Conservation (phyloP, 2,113 vertebrate species). For the Rhynchomys soricoides region DNA sequence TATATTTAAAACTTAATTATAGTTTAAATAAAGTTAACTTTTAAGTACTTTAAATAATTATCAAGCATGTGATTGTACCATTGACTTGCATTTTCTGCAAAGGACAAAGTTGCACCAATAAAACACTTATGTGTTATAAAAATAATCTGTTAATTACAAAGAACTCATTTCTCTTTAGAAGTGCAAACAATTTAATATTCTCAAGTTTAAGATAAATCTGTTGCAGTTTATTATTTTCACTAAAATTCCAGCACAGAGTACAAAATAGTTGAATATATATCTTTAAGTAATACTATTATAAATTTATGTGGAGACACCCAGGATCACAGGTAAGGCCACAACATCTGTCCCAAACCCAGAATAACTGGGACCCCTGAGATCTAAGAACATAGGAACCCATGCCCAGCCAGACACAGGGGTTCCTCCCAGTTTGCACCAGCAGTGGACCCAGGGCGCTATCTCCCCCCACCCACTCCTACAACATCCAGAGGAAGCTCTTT, state of each 20-base stretch:
- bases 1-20: neutral
- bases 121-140: neutral
- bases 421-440: too few relatives aligned
- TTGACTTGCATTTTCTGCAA: neutral
- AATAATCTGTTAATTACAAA: neutral
- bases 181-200: neutral
- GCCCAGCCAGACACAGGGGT: too few relatives aligned
- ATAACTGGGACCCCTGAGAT: too few relatives aligned
- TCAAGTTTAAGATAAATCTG: neutral
- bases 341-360: too few relatives aligned
- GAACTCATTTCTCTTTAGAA: neutral
- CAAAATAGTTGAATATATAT: neutral
- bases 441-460: too few relatives aligned
- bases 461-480: too few relatives aligned
- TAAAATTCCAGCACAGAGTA: neutral
- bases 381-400: too few relatives aligned
- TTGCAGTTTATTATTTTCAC: neutral
- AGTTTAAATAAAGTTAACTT: neutral
- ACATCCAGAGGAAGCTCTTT: too few relatives aligned
- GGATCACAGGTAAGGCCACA: too few relatives aligned
- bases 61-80: neutral
- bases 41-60: neutral
- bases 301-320: constrained; percentile 37
- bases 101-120: neutral
- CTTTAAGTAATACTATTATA: constrained; percentile 42